Evolutionary conservation across 53 echinoderm and acorn worm genomes (phyloP), one percentile per base, ranked within the genome.

Genomic region (Henricia sp.): DNA sequence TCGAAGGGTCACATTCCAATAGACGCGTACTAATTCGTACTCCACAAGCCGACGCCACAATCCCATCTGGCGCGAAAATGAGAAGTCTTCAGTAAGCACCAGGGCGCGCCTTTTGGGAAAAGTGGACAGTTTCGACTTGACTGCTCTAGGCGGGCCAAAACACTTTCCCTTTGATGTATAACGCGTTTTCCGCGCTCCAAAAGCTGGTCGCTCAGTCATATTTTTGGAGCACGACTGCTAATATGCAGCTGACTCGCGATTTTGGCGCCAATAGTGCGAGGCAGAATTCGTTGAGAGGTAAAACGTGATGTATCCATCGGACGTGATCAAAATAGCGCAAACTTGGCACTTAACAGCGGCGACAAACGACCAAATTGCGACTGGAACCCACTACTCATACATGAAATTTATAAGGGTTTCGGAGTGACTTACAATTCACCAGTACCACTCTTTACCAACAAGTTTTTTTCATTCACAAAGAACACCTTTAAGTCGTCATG

Each of bases 91-190:
- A 67, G 40, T 4, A 37, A 67, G 19, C 37, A 37, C 17, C 51
- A 52, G 10, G 50, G 8, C 50, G 52, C 42, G 23, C 41, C 41
- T 27, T 30, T 70, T 38, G 41, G 59, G 59, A 26, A n/a, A 59
- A 27, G 17, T 32, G 40, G 38, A 57, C 27, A 28, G 39, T 56
- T 58, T 41, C 60, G 38, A 38, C 2, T 74, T 6, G 24, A 42
- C 27, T 74, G 35, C 1, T 27, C 40, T 1, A 0, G 40, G 41
- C 53, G 33, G 25, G 52, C 37, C n/a, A 40, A 54, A 38, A 37
- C 55, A 55, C 57, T 56, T 46, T 46, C 37, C 5, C 68, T 68
- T 74, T 74, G 57, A 76, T 38, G 76, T 58, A 27, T 2, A 27
- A 26, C 26, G 21, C 17, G 28, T 41, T 35, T 27, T 3, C 8